Base-by-base conservation (phyloP, 2,113 vertebrate species). In the Corydoras maculifer region DNA sequence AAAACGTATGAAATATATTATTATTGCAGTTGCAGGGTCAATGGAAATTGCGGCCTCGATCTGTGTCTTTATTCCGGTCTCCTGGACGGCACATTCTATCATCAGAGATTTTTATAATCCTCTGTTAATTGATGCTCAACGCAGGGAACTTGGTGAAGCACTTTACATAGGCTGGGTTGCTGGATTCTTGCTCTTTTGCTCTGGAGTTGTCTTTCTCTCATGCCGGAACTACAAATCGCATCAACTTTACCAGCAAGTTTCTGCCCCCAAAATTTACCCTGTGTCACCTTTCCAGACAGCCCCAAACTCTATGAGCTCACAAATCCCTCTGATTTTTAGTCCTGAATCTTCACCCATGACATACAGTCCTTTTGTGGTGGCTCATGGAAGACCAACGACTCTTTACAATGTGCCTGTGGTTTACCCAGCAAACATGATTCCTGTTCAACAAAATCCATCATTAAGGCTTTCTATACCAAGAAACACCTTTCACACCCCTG, bases 101-200 rank as follows among this genome's bases (percentile, higher is more conserved):
- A 77, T 84, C 59, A 65, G 30, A 12, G 84, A 91, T 69, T 89
- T 90, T 75, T 91, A 91, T 77, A 87, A 91, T 76, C 85, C 87
- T 1, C 64, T 90, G 72, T 79, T 91, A 11, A 78, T 86, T 1
- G 85, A 89, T n/a, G 89, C 88, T 13, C 79, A 89, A 73, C 87
- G 86, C 55, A 82, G 87, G 35, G 90, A 92, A 82, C 81, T 91
- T 5, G 91, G 91, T 30, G 88, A 90, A 30, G 88, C 90, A 2
- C 87, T 92, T 3, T 92, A 90, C 80, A 80, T 92, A 1, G 91
- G 90, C 10, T 92, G 90, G 91, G 82, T 90, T 60, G 81, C 88
- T 0, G 80, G 85, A 0, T 85, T 77, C 5, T 65, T 90, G 54
- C 86, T 91, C n/a, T 84, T 89, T 0, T 76, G 79, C 5, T 89